These are phyloP conservation scores for Mylabris sibirica DNA, from an alignment of 2,888 invertebrate species.

Conservation along the genomic window DNA sequence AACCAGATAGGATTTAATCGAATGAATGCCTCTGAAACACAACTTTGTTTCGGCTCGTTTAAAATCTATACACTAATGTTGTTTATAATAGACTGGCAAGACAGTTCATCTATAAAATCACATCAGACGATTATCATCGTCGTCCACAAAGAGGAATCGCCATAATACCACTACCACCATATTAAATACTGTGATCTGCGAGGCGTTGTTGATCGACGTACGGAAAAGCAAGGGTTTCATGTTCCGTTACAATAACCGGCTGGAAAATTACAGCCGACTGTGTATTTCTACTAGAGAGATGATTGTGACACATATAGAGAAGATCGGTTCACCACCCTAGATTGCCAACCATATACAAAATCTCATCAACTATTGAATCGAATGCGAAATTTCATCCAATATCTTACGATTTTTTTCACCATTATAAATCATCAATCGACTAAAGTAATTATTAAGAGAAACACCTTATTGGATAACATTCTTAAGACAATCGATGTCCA, in stretches of 20 bases:
- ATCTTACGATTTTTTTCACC: neutral
- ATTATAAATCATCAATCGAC: neutral
- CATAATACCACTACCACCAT: conserved; percentile 29
- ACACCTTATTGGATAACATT: neutral
- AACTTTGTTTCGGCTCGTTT: conserved; percentile 56
- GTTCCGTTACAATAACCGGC: conserved; percentile 52
- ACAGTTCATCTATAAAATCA: conserved; percentile 60
- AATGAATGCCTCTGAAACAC: conserved; percentile 36
- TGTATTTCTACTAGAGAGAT: neutral
- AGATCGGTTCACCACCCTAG: neutral
- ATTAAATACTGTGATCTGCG: conserved; percentile 56
- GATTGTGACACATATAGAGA: neutral
- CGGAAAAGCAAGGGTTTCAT: conserved; percentile 40
- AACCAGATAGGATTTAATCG: conserved; percentile 20
- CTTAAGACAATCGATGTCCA: neutral
- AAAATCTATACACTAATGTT: conserved; percentile 49
- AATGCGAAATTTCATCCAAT: neutral
- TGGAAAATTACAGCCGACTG: conserved; percentile 55
- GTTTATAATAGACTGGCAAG: conserved; percentile 47
- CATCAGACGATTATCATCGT: conserved; percentile 57
- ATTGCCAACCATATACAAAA: neutral
- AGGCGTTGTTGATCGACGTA: conserved; percentile 55
- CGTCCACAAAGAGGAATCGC: conserved; percentile 47
- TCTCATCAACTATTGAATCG: neutral
- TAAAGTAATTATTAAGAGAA: neutral